Evolutionary conservation across 2,113 vertebrate genomes (phyloP).

Genomic region (Micronycteris hirsuta): DNA sequence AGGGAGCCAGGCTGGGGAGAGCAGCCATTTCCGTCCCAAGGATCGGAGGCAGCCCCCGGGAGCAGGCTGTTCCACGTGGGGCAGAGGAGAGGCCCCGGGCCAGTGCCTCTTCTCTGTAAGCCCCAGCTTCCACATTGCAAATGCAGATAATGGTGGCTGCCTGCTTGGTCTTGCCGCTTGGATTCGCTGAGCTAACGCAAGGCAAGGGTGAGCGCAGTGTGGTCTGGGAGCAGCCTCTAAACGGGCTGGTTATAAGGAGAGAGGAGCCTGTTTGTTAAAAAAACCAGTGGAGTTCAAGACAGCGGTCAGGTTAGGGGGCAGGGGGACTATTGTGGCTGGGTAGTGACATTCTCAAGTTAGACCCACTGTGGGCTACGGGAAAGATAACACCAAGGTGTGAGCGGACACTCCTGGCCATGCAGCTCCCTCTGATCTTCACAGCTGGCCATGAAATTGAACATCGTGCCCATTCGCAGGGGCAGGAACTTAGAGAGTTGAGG

Average conservation of each 20-base stretch:
- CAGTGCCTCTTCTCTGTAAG: not conserved
- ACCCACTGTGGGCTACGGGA: not conserved
- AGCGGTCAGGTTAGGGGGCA: no score
- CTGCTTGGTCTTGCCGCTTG: not conserved
- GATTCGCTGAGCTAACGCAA: not conserved
- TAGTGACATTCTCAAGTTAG: not conserved
- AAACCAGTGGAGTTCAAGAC: not conserved
- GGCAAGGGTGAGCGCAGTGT: not conserved
- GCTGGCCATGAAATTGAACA: not conserved
- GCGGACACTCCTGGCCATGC: not conserved
- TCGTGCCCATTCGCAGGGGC: not conserved
- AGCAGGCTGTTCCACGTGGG: fast-evolving
- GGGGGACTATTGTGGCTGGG: not conserved
- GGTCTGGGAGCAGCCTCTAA: not conserved
- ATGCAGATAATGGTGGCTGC: not conserved
- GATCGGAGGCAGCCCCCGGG: not conserved
- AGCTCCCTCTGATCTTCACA: not conserved
- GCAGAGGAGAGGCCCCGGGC: not conserved
- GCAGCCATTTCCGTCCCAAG: not conserved
- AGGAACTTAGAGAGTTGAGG: not conserved
- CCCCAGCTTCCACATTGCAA: not conserved
- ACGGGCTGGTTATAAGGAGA: not conserved
- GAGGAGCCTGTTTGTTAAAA: not conserved
- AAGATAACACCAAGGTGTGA: not conserved
- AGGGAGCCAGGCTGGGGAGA: not conserved